A percentile compares a stretch with the other conserved stretches of the same genome.
Conservation (phyloP, 64 coral and sea anemone species). For the Anthopleura sola region DNA sequence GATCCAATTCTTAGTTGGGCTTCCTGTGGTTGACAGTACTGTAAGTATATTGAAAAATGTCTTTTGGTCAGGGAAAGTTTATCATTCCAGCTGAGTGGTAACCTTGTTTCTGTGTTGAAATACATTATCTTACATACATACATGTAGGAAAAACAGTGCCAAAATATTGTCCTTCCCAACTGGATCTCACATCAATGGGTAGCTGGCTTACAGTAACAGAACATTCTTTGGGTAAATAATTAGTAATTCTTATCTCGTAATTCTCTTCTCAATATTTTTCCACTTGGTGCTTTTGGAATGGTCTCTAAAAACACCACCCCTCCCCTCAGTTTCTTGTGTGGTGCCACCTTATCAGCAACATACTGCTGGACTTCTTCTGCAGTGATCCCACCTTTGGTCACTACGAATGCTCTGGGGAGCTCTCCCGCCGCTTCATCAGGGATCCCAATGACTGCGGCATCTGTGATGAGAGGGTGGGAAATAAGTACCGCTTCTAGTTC, state of each 20-base stretch:
- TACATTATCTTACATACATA: no score
- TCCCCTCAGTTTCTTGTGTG: constrained; percentile 64
- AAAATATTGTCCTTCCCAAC: no score
- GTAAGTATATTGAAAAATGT: no score
- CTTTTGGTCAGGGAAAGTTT: no score
- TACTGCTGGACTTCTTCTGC: constrained; percentile 48
- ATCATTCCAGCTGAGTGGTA: no score
- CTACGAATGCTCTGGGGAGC: constrained; percentile 66
- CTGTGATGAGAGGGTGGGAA: constrained; percentile 40
- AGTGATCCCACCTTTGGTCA: constrained; percentile 42
- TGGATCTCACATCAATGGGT: no score
- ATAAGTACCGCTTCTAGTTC: constrained; percentile 61
- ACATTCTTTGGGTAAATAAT: no score
- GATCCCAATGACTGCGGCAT: constrained; percentile 62
- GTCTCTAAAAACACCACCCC: constrained; percentile 64
- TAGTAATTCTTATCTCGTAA: background rate
- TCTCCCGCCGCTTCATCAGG: constrained; percentile 57
- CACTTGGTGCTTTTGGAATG: constrained; percentile 66
- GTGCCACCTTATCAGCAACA: constrained; percentile 57
- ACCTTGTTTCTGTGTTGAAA: no score
- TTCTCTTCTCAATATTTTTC: constrained; percentile 69
- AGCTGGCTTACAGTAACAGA: no score
- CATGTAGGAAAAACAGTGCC: no score
- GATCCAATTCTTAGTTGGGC: no score
- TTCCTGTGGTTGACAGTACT: no score